Base-by-base conservation (phyloP, 1,140 invertebrate genomes). In the Pararge aegeria region DNA sequence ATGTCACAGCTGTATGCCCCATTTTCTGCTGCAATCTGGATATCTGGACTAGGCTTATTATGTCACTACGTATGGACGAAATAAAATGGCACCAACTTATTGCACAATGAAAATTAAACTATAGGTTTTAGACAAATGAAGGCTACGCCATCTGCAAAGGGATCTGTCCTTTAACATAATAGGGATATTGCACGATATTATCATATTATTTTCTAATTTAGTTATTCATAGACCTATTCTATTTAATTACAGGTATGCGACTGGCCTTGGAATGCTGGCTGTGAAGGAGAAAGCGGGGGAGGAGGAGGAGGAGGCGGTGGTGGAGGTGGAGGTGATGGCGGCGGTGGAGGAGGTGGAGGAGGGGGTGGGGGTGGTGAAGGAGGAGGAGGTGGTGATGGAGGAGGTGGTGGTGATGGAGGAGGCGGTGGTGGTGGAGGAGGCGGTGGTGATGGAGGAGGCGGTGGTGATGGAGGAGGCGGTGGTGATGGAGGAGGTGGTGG, bases 211-310 rank as follows among this genome's bases (percentile, higher is more conserved):
- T n/a, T n/a, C n/a, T n/a, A n/a, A n/a, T n/a, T n/a, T n/a, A n/a
- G n/a, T n/a, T n/a, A 4, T 34, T 1, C 2, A 12, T 12, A 12
- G 7, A 12, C 4, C 10, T 34, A 34, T 0, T 12, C 7, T 30
- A 12, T 60, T n/a, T 34, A 24, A 24, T 44, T 52, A n/a, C 18
- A 81, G 78, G 66, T 66, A 0, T 82, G 79, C 15, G 75, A 75
- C 38, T 72, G 66, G 65, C 68, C 75, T 5, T 19, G 49, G 6
- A 65, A 65, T 34, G 73, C 62, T 40, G 73, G 40, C 5, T 66
- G 71, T 38, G 63, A 24, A 12, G 48, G n/a, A 34, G 34, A 10
- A 10, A 37, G 10, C 10, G 34, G 34, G 4, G 34, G 34, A 37
- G 34, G 34, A 21, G 68, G 53, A 15, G 49, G 12, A 16, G 51